phyloP scores from a whole-genome alignment of 2,797 vertebrate genomes.

The Etheostoma nigrum region DNA sequence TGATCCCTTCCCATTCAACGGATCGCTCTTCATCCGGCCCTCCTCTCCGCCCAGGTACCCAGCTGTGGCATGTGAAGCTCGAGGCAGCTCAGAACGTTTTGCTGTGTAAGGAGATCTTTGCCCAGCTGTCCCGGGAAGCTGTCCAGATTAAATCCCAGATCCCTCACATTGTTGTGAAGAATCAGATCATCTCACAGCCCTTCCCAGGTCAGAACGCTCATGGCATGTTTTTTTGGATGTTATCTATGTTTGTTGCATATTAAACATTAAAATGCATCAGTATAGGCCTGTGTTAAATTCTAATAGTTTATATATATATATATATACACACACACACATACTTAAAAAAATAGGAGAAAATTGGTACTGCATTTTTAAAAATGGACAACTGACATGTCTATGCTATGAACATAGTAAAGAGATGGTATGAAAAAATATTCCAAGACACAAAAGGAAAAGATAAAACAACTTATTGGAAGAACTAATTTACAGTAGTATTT shows the following conservation, averaged over 20 bases:
- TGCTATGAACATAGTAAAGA: not conserved
- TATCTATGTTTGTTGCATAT: not conserved
- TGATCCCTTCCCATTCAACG: not conserved
- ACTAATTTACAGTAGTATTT: not conserved
- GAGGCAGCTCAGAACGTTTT: constrained; percentile 97
- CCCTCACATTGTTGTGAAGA: constrained; percentile 99
- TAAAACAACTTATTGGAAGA: not conserved
- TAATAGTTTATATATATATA: not conserved
- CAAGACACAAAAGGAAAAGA: too few species aligned
- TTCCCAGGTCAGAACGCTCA: constrained; percentile 89
- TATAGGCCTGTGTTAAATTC: not conserved
- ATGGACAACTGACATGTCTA: not conserved
- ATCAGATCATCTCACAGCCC: constrained; percentile 98
- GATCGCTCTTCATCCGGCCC: not conserved
- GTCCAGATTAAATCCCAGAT: constrained; percentile 99
- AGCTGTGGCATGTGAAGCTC: constrained; percentile 94
- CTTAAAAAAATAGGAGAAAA: too few species aligned
- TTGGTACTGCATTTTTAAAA: not conserved
- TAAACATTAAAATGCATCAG: not conserved
- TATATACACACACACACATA: too few species aligned
- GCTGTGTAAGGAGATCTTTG: constrained; percentile 98
- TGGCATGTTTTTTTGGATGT: not conserved
- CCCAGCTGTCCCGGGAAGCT: constrained; percentile 96
- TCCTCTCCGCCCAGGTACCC: constrained; percentile 84
- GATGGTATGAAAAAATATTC: not conserved